phyloP scores from a whole-genome alignment of 2,113 vertebrate genomes.

The Syrmaticus mikado region DNA sequence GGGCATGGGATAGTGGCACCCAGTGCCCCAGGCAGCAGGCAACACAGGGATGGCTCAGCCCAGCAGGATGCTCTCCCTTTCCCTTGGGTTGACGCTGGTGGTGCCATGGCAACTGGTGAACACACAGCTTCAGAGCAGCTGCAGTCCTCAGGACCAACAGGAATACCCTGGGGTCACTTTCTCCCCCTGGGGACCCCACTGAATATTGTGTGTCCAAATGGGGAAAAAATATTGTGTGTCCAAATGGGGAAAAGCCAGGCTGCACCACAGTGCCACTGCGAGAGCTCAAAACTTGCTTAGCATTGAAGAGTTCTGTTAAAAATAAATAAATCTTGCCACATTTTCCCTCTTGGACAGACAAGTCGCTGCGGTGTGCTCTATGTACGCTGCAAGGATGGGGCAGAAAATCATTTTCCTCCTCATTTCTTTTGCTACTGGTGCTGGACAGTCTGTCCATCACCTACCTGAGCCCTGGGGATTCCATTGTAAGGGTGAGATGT shows the following conservation, averaged over 20 bases:
- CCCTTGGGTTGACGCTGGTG: neutral
- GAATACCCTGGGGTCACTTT: neutral
- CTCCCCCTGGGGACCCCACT: neutral
- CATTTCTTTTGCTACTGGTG: neutral
- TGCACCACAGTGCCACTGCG: neutral
- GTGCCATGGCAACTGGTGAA: slow-evolving; percentile 53
- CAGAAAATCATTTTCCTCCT: neutral
- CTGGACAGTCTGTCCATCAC: neutral
- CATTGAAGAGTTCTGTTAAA: neutral
- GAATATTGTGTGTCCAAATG: neutral
- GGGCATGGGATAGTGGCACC: fast-evolving
- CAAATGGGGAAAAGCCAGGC: neutral
- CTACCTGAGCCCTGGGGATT: neutral
- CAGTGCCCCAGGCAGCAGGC: neutral
- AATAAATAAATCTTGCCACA: neutral
- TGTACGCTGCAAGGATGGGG: no score
- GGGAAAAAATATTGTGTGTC: neutral
- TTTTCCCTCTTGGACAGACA: neutral
- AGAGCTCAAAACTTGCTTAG: neutral
- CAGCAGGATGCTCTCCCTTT: neutral
- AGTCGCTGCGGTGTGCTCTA: no score
- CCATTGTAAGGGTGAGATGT: neutral
- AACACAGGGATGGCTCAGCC: neutral
- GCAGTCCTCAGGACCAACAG: neutral
- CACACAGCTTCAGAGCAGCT: slow-evolving; percentile 1